Evolutionary conservation across 2,797 vertebrate genomes (phyloP).

Genomic region (Pangasius mekongensis): DNA sequence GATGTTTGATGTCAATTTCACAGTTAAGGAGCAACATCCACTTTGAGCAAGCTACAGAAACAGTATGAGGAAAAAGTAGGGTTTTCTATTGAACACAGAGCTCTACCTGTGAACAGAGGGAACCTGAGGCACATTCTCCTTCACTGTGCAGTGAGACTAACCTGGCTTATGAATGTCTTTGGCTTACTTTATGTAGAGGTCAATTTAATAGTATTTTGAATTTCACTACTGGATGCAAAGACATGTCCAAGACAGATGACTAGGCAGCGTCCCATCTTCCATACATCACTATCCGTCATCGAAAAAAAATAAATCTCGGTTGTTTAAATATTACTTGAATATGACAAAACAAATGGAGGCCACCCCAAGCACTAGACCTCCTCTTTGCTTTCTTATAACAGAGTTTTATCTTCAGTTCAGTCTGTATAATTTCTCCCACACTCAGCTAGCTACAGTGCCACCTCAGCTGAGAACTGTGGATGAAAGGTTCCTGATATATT

Average conservation of each 20-base stretch:
- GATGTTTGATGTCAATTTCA: not conserved
- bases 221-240: conserved; percentile 33
- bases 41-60: not conserved
- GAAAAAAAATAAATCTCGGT: conserved; percentile 26
- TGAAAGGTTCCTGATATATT: conserved; percentile 45
- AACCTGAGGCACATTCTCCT: not conserved
- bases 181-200: conserved; percentile 23
- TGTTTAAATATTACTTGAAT: conserved; percentile 24
- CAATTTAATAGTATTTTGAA: conserved; percentile 16
- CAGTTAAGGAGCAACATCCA: not conserved
- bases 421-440: conserved; percentile 64
- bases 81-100: not conserved
- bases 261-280: conserved; percentile 38
- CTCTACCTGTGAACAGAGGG: conserved; percentile 18
- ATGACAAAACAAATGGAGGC: conserved; percentile 15
- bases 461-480: conserved; percentile 45
- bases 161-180: conserved; percentile 3
- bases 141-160: conserved; percentile 6
- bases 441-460: conserved; percentile 58
- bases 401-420: conserved; percentile 68
- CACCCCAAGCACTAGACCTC: conserved; percentile 8
- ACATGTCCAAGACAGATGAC: conserved; percentile 1
- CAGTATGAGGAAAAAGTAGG: not conserved
- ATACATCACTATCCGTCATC: not conserved
- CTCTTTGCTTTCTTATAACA: conserved; percentile 47